Base-by-base conservation (phyloP, 2,797 vertebrate genomes). In the Peromyscus eremicus region DNA sequence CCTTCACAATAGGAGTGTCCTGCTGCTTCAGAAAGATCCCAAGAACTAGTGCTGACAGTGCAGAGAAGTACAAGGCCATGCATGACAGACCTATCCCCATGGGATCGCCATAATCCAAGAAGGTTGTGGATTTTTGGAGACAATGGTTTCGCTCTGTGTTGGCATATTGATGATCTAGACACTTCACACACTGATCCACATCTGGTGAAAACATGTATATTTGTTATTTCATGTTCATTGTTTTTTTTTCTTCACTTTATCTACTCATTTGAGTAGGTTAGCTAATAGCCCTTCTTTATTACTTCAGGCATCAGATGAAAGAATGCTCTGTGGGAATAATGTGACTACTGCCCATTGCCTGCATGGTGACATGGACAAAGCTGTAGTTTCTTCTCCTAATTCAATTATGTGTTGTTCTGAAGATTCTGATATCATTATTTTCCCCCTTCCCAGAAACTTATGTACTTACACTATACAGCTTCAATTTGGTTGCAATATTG, bases 21-120 rank as follows among this genome's bases (percentile, higher is more conserved):
- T 29, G 14, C 4, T 86, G n/a, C 82, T 91, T 93, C 81, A 91
- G 16, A 34, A 95, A 96, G 49, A 76, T 70, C 0, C 90, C 66
- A 23, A 76, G 86, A 40, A 82, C 40, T 13, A 60, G 34, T 55
- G 40, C 29, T 77, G 76, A 43, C 70, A 87, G 27, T 25, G 37
- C 49, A 79, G 79, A 92, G 27, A 92, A 32, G 40, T 46, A 60
- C 43, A 82, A n/a, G 5, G 86, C 34, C 0, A 1, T 13, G 60
- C 16, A 81, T 70, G 60, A 62, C 32, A 93, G 49, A 2, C 14
- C 16, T n/a, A 40, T 62, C 49, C 46, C 27, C 80, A 90, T 0
- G 34, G 81, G 37, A 27, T 81, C 86, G 2, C 68, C 37, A 68
- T 3, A 80, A 2, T 14, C 57, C 80, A 76, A n/a, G 8, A 94